Conservation (phyloP, 2,888 invertebrate genomes). For the Tinea trinotella region DNA sequence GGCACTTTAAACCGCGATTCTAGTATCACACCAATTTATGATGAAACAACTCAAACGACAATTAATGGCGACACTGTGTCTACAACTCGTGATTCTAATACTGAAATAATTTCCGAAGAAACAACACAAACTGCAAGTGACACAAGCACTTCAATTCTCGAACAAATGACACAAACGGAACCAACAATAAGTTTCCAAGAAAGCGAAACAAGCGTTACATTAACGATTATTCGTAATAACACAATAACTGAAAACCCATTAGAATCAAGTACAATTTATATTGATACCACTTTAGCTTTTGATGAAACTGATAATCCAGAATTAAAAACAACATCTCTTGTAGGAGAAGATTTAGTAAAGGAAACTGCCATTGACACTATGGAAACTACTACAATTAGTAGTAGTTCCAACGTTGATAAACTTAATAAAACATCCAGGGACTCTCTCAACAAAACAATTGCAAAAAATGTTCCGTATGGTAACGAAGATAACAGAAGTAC, state of each 20-base stretch:
- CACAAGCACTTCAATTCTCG: too few relatives aligned
- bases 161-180: conserved; percentile 23
- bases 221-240: conserved; percentile 19
- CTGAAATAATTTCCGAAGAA: too few relatives aligned
- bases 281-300: neutral
- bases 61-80: too few relatives aligned
- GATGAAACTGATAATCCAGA: too few relatives aligned
- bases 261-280: neutral
- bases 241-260: conserved; percentile 7
- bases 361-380: neutral
- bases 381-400: conserved; percentile 14
- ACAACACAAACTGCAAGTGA: too few relatives aligned
- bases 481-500: neutral
- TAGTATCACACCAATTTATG: too few relatives aligned
- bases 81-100: too few relatives aligned
- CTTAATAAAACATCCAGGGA: neutral
- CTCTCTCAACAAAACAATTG: neutral
- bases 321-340: neutral
- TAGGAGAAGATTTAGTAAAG: neutral
- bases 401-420: neutral
- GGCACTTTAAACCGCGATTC: too few relatives aligned
- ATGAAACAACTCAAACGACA: too few relatives aligned
- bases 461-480: conserved; percentile 1
- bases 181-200: conserved; percentile 23
- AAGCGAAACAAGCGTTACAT: conserved; percentile 24